Base-by-base conservation (phyloP, 2,113 vertebrate species). In the Scatophagus argus region DNA sequence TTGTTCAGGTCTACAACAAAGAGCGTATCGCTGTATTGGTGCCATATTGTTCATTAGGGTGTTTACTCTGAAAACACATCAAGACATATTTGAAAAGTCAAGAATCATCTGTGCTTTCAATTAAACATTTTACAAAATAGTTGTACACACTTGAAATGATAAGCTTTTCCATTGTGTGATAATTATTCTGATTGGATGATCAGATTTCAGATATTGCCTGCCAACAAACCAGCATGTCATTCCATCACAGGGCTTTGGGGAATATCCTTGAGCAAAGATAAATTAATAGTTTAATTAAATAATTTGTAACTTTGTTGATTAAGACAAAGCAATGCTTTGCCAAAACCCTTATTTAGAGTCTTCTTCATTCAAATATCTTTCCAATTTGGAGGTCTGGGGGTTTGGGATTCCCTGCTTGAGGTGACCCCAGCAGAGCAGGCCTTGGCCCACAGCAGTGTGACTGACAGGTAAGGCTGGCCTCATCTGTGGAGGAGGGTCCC, bases 391-490 rank as follows among this genome's bases (percentile, higher is more conserved):
- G 74, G 65, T 77, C 64, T 86, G 31, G 41, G 49, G 67, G 77
- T 75, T 79, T 82, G 75, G 75, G 80, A 87, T 75, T 66, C 83
- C 73, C 74, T 85, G 80, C 46, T 82, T 29, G 65, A 81, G 84
- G 85, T 90, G 91, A 91, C 91, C 90, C 59, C 66, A 11, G 75
- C 31, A 59, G 79, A 82, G 76, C 71, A 46, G 84, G 56, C 64
- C 62, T 75, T 36, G 78, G 79, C 76, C 82, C 21, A 5, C 61
- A 74, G 62, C 81, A 38, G 65, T 7, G 71, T 91, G 93, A 93
- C 84, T 93, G 93, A 92, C 91, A 88, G 91, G 77, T 87, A 49
- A 84, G 82, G 52, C 78, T 88, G 89, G 88, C 88, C 90, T 91
- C 91, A 92, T 92, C 91, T 88, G 89, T 83, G 67, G 76, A 82